Evolutionary conservation across 2,113 vertebrate species (phyloP), one percentile per base, ranked within the genome.

Genomic region (Chloroceryle aenea): DNA sequence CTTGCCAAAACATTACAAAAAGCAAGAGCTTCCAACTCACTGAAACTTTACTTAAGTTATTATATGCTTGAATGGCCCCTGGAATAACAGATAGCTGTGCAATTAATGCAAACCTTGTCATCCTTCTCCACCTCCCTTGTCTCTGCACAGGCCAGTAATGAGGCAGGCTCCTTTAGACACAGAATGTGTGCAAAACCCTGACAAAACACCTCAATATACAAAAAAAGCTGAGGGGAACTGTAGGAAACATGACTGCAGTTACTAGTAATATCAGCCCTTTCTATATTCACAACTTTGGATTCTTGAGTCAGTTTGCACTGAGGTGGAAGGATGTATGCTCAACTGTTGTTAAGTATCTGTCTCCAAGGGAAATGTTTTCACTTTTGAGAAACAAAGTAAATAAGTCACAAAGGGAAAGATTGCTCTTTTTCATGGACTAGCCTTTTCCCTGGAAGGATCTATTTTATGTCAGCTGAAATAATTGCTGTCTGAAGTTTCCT

Each of bases 31-130:
- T 98, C 96, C 93, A 97, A 95, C 84, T 97, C 95, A 94, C 78
- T 95, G 94, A 96, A 97, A 98, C 78, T 97, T 89, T 94, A 67
- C 95, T 98, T 97, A 97, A 97, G 89, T 97, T 97, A 98, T 98
- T 97, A 97, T 94, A 97, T 96, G 97, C 97, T 97, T 97, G 96
- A 95, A 88, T 95, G 93, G 36, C 59, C 95, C 32, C 77, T 89
- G 93, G 95, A 98, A 97, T 92, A 97, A 94, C 91, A 97, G 95
- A 98, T 96, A 98, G 96, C 90, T 96, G 67, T 89, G 96, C 97
- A 97, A 97, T 98, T 98, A 98, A 97, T 97, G 95, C 92, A 98
- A 95, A 85, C 81, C 83, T 52, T 95, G 97, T 96, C 97, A 97
- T 86, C 93, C 66, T 96, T 95, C 88, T 91, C 97, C 90, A 97